These are phyloP conservation scores for Hormiphora californensis DNA, from an alignment of 37 sponge, comb jelly and placozoan species.

Conservation along the genomic window DNA sequence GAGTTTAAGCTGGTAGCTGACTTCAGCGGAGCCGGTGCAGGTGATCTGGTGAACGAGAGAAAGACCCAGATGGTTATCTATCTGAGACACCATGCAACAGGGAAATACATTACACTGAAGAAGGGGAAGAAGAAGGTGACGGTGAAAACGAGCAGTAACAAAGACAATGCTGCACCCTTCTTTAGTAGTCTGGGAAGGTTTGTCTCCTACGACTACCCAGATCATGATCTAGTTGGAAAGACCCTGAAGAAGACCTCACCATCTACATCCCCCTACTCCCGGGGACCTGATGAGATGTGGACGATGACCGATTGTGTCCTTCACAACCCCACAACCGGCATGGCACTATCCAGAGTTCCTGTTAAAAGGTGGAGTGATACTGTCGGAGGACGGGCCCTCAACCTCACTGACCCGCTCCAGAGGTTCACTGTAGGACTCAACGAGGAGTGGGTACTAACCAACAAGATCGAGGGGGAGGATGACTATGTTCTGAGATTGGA, in stretches of 20 bases:
- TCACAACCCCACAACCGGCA: not conserved
- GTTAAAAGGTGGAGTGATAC: not conserved
- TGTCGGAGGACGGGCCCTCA: not conserved
- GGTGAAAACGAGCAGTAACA: not conserved
- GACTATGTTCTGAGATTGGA: not conserved
- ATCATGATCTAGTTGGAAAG: not conserved
- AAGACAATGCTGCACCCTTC: not conserved
- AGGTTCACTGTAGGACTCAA: not conserved
- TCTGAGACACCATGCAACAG: not conserved
- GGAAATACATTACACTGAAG: constrained; percentile 19
- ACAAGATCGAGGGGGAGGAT: not conserved
- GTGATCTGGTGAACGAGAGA: not conserved
- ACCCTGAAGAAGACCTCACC: not conserved
- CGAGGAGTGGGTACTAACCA: not conserved
- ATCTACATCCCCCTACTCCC: no score
- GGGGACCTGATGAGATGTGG: no score
- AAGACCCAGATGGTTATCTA: constrained; percentile 43
- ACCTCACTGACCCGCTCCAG: not conserved
- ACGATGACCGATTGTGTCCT: not conserved
- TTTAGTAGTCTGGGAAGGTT: not conserved
- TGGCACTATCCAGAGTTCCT: not conserved
- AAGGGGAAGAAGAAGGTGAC: not conserved
- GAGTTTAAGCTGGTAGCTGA: not conserved
- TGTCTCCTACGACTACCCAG: constrained; percentile 28
- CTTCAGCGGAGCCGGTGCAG: not conserved